phyloP scores from a whole-genome alignment of 2,888 invertebrate genomes.

The Orgyia antiqua region DNA sequence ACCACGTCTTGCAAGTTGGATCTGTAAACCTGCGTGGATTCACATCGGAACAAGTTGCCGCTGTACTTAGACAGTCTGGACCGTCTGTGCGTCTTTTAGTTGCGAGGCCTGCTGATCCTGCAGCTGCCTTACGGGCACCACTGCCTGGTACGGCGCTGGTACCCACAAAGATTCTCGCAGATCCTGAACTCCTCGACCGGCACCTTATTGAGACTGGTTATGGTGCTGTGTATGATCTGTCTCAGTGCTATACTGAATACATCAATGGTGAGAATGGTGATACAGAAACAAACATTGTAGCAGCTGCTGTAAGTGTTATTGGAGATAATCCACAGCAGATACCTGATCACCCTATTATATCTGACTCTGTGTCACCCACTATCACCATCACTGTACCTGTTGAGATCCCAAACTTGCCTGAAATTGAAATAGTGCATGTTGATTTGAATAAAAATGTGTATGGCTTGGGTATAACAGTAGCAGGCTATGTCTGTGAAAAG shows the following conservation, averaged over 20 bases:
- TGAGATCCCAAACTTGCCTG: slow-evolving; percentile 84
- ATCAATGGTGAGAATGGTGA: slow-evolving; percentile 57
- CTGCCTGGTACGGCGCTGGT: slow-evolving; percentile 92
- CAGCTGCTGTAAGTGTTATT: slow-evolving; percentile 66
- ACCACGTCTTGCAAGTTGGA: slow-evolving; percentile 97
- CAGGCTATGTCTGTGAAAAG: slow-evolving; percentile 98
- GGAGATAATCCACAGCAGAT: slow-evolving; percentile 65
- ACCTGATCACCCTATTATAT: slow-evolving; percentile 53
- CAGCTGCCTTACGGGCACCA: slow-evolving; percentile 86
- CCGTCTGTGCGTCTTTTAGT: slow-evolving; percentile 93
- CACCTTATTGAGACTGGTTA: slow-evolving; percentile 89
- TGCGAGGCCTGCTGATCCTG: slow-evolving; percentile 94
- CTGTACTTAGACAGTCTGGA: slow-evolving; percentile 85
- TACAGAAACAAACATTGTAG: slow-evolving; percentile 44
- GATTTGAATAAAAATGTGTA: slow-evolving; percentile 94
- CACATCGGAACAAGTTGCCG: slow-evolving; percentile 94
- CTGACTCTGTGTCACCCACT: slow-evolving; percentile 56
- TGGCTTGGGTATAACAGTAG: slow-evolving; percentile 96
- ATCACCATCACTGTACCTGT: slow-evolving; percentile 72
- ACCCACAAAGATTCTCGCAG: slow-evolving; percentile 93
- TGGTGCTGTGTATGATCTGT: slow-evolving; percentile 75
- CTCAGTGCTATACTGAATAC: slow-evolving; percentile 60
- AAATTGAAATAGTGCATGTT: slow-evolving; percentile 94
- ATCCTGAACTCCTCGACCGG: slow-evolving; percentile 92
- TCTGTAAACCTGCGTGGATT: slow-evolving; percentile 97